A percentile compares a stretch with the other conserved stretches of the same genome.
Conservation (phyloP, 2,888 invertebrate species). For the Idaea straminata region DNA sequence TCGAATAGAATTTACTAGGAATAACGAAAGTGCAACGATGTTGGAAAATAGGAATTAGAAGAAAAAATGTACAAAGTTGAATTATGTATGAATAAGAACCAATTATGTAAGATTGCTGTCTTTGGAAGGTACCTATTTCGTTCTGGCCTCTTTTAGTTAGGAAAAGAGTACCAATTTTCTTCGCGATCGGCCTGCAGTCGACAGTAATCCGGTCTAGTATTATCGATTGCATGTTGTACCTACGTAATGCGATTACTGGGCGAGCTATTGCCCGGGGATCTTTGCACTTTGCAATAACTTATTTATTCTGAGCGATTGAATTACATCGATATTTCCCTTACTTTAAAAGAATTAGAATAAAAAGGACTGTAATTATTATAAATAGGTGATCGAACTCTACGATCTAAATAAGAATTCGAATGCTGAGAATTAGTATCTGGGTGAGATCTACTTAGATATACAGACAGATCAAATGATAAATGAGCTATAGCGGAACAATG, state of each 20-base stretch:
- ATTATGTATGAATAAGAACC: neutral
- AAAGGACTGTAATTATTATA: neutral
- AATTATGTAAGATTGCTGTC: neutral
- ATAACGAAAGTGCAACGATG: neutral
- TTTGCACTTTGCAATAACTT: constrained; percentile 36
- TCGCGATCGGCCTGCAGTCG: constrained; percentile 24
- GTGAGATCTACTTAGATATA: neutral
- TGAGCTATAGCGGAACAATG: constrained; percentile 39
- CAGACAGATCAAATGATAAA: constrained; percentile 32
- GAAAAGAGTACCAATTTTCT: constrained; percentile 19
- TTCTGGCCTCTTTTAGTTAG: neutral
- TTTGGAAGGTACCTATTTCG: neutral
- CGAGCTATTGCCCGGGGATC: constrained; percentile 48
- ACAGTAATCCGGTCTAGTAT: constrained; percentile 55
- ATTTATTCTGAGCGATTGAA: constrained; percentile 28
- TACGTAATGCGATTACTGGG: constrained; percentile 64
- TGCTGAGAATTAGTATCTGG: neutral
- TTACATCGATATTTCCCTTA: constrained; percentile 4
- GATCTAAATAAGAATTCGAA: neutral
- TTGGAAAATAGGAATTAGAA: too few species aligned
- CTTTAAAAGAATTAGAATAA: neutral
- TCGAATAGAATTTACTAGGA: neutral
- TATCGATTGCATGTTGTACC: constrained; percentile 56
- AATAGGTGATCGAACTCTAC: neutral
- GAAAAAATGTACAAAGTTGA: too few species aligned